Evolutionary conservation across 2,113 vertebrate genomes (phyloP), one percentile per base, ranked within the genome.

Genomic region (Egretta garzetta): DNA sequence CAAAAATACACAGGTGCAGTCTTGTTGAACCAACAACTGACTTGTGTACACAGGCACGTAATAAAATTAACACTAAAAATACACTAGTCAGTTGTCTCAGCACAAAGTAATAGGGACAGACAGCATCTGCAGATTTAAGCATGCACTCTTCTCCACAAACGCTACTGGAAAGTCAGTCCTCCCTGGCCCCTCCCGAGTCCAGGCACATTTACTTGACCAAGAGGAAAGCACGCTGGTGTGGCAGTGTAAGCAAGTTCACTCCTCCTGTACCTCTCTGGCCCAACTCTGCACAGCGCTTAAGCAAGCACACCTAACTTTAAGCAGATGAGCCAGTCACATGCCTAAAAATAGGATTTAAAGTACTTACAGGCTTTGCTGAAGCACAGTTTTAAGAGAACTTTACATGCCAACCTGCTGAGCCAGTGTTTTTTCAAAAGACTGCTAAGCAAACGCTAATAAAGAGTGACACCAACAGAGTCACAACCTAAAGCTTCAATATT

Each of bases 301-400:
- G 47, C 32, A 80, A 90, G 64, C 33, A 58, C 39, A 72, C 19
- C 41, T 56, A 60, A 52, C 77, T 80, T 93, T 32, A 24, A 6
- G 63, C 55, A 90, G 55, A 88, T 95, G 66, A 95, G 47, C 88
- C 55, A 88, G 18, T 71, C 53, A 22, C 21, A 66, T 14, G 15
- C 52, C 76, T 94, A 88, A 93, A 95, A 62, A 74, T 62, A 95
- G 79, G 15, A 71, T 74, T 70, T 77, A 72, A 88, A 91, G 86
- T 60, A 80, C 56, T 87, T 75, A 52, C 8, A 45, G 32, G 43
- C 60, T 92, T 94, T 94, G 52, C 81, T 80, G 60, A 93, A 92
- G 77, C 39, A 75, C 64, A 71, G 58, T 53, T 59, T 90, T 83
- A 94, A 84, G 6, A 87, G 63, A 93, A 84, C 33, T 28, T 90